phyloP scores from a whole-genome alignment of 2,797 vertebrate genomes.

The Parauchenoglanis punctatus region DNA sequence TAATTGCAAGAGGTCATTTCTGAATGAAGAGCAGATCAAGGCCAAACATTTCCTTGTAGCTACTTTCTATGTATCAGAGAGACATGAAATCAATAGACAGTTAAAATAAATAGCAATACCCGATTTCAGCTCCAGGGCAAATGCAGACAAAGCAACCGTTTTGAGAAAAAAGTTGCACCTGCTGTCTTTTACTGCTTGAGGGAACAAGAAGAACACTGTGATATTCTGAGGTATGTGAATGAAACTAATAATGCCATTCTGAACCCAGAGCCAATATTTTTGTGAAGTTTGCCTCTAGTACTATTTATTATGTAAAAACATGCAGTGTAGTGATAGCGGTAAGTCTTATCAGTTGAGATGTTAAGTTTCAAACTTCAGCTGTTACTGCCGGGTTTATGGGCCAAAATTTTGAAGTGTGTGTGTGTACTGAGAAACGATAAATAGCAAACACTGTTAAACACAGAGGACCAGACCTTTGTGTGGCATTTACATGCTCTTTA shows the following conservation, averaged over 20 bases:
- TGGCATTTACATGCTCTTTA: slow-evolving; percentile 1
- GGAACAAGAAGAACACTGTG: not conserved
- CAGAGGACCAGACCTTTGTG: not conserved
- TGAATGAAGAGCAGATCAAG: not conserved
- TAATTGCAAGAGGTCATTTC: not conserved
- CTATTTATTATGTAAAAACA: not conserved
- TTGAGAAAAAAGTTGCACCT: not conserved
- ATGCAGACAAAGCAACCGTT: not conserved
- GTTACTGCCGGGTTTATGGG: not conserved
- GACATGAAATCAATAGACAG: not conserved
- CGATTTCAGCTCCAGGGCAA: not conserved
- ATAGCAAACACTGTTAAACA: not conserved
- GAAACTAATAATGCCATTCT: not conserved
- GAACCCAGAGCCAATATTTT: not conserved
- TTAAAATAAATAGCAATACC: not conserved
- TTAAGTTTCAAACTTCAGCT: not conserved
- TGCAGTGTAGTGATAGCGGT: not conserved
- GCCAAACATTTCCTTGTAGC: not conserved
- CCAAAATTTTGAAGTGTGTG: not conserved
- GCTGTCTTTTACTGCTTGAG: not conserved
- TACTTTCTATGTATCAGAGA: not conserved
- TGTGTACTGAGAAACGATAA: not conserved
- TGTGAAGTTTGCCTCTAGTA: not conserved
- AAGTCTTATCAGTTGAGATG: not conserved
- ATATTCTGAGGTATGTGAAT: not conserved